Evolutionary conservation across 1,140 invertebrate species (phyloP).

Genomic region (Tigriopus japonicus): DNA sequence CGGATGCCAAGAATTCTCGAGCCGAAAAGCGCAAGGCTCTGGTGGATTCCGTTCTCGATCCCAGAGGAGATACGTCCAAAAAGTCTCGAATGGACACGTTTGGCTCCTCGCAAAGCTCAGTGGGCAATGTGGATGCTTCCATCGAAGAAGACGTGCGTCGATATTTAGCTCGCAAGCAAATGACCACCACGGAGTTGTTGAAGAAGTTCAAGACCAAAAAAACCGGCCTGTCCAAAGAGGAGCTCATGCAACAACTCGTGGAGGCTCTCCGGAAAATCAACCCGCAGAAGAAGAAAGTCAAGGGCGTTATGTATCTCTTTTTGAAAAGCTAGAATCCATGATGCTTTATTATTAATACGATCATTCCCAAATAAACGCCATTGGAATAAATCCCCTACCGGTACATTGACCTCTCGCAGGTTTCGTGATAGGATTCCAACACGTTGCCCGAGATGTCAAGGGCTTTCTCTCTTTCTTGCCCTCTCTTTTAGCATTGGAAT

Average conservation of each 20-base stretch:
- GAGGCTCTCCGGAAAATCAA: constrained; percentile 86
- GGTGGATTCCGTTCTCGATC: not conserved
- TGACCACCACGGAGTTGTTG: constrained; percentile 81
- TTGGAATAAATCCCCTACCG: too few species aligned
- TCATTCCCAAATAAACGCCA: too few species aligned
- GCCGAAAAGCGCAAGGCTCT: constrained; percentile 21
- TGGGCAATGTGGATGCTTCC: constrained; percentile 43
- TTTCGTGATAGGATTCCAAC: too few species aligned
- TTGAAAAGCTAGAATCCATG: constrained; percentile 29
- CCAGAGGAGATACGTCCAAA: constrained; percentile 6
- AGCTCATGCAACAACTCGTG: constrained; percentile 77
- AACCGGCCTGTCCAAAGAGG: constrained; percentile 66
- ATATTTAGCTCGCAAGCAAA: constrained; percentile 82
- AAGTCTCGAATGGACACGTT: constrained; percentile 19
- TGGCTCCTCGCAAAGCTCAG: constrained; percentile 11
- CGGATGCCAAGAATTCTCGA: constrained; percentile 6
- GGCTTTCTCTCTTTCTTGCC: too few species aligned
- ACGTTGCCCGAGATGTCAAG: too few species aligned
- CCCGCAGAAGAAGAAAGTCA: constrained; percentile 74
- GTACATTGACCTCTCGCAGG: too few species aligned
- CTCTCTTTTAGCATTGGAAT: too few species aligned
- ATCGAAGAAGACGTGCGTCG: constrained; percentile 81
- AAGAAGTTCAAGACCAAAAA: constrained; percentile 86
- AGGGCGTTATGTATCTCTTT: constrained; percentile 85
- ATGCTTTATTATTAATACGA: too few species aligned